Evolutionary conservation across 2,113 vertebrate genomes (phyloP).

Genomic region (Damaliscus lunatus): DNA sequence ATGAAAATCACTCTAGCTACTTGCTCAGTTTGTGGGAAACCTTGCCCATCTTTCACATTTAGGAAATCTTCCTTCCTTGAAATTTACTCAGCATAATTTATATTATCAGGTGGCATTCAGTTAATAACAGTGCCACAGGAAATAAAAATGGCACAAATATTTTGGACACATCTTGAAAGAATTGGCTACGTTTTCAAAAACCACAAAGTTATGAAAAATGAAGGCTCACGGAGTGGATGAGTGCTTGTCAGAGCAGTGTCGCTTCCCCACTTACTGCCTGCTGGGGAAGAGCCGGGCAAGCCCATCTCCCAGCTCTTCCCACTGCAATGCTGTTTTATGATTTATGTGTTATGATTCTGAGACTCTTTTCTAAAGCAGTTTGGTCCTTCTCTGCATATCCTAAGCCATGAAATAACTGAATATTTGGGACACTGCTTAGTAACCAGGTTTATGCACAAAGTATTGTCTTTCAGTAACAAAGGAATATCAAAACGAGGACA

Average conservation of each 20-base stretch:
- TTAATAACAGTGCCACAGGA: background rate
- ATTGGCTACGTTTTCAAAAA: background rate
- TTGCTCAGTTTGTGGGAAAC: background rate
- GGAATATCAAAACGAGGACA: background rate
- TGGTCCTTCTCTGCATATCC: background rate
- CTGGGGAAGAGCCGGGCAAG: background rate
- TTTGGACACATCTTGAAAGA: slow-evolving; percentile 3
- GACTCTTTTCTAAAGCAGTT: background rate
- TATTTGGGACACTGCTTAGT: background rate
- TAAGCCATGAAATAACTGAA: background rate
- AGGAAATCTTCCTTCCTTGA: background rate
- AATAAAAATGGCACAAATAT: background rate
- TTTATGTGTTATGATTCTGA: background rate
- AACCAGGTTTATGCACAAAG: background rate
- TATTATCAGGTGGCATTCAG: background rate
- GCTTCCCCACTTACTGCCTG: background rate
- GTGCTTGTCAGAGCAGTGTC: background rate
- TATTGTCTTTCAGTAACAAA: background rate
- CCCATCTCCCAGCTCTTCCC: background rate
- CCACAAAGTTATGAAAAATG: background rate
- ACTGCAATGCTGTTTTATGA: background rate
- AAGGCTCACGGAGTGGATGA: background rate
- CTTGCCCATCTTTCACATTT: background rate
- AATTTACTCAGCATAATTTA: background rate
- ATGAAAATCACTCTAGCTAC: background rate